Conservation (phyloP, 2,113 vertebrate genomes). For the Equus quagga region DNA sequence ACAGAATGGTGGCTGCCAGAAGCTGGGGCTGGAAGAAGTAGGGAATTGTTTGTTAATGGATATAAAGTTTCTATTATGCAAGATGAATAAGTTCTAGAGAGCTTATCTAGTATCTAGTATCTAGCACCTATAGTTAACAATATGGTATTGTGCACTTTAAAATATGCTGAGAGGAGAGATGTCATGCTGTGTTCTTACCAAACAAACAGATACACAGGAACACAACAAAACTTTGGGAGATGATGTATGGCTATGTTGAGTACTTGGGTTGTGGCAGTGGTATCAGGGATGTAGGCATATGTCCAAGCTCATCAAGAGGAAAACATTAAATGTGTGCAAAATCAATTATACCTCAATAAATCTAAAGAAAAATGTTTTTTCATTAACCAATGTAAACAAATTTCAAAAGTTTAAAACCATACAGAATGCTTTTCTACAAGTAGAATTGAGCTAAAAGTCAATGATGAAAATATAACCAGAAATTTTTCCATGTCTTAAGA, state of each 20-base stretch:
- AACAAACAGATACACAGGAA: neutral
- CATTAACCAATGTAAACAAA: neutral
- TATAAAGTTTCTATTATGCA: neutral
- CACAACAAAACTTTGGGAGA: neutral
- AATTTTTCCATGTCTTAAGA: neutral
- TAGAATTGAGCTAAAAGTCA: neutral
- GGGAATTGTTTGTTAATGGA: neutral
- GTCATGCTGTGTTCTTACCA: neutral
- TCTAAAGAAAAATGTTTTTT: neutral
- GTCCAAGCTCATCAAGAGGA: neutral
- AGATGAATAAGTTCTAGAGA: neutral
- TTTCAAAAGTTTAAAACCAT: neutral
- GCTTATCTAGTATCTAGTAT: too few relatives aligned
- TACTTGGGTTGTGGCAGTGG: neutral
- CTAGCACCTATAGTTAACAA: neutral
- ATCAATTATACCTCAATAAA: neutral
- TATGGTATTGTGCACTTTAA: neutral
- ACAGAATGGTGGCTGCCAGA: neutral
- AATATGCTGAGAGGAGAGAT: neutral
- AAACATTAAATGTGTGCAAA: neutral
- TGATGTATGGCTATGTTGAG: neutral
- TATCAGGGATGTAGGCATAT: neutral
- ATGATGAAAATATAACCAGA: neutral
- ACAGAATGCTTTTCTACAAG: neutral
- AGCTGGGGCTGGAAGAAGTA: neutral